phyloP scores from a whole-genome alignment of 2,888 invertebrate genomes.

The Glaucopsyche alexis region DNA sequence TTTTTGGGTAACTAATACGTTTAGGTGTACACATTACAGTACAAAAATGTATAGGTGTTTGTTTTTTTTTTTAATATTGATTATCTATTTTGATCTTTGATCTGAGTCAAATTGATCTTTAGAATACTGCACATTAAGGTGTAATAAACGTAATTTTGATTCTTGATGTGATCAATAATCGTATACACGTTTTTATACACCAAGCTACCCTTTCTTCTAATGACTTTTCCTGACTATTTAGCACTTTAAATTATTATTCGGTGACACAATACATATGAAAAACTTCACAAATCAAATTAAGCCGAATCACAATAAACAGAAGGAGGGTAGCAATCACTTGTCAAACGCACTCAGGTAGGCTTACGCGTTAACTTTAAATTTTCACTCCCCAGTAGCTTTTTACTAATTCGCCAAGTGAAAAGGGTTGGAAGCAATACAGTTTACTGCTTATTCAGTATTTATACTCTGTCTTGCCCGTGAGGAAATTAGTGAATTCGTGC shows the following conservation, averaged over 20 bases:
- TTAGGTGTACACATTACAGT: no score
- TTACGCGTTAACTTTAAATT: conserved; percentile 78
- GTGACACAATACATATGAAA: conserved; percentile 45
- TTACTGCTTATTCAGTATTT: conserved; percentile 81
- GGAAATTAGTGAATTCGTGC: conserved; percentile 66
- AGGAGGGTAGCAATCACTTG: conserved; percentile 74
- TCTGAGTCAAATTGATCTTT: no score
- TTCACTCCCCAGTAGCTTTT: conserved; percentile 79
- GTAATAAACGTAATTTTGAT: no score
- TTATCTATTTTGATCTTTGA: not conserved
- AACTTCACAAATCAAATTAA: conserved; percentile 75
- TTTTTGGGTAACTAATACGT: no score
- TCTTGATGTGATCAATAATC: no score
- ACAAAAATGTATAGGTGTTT: no score
- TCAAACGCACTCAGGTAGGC: conserved; percentile 77
- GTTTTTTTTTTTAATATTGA: not conserved
- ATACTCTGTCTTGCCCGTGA: conserved; percentile 69
- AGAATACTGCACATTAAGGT: no score
- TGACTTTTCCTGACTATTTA: no score
- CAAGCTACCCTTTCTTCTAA: no score
- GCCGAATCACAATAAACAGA: conserved; percentile 74
- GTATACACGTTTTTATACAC: no score
- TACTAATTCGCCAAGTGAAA: conserved; percentile 81
- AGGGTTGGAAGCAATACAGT: conserved; percentile 81
- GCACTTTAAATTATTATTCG: not conserved